Percentiles rank a stretch among this genome's conserved stretches.
Evolutionary conservation across 2,888 invertebrate genomes (phyloP).

Genomic region (Dorcus parallelipipedus): DNA sequence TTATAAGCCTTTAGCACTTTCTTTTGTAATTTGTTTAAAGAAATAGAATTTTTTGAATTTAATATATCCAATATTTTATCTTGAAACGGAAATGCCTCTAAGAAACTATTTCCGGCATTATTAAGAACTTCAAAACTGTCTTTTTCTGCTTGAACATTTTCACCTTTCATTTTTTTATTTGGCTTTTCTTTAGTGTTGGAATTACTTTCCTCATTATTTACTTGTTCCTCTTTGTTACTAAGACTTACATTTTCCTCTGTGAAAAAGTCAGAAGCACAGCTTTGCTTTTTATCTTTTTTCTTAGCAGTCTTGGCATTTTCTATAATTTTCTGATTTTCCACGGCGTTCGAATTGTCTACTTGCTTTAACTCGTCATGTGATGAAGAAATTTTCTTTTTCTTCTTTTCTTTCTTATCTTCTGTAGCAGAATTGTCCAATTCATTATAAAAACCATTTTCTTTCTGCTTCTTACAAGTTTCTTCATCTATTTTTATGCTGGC

Average conservation of each 20-base stretch:
- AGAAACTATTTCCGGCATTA: background rate
- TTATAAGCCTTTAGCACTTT: conserved; percentile 68
- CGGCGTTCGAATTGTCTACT: background rate
- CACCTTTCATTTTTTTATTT: conserved; percentile 7
- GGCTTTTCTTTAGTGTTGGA: background rate
- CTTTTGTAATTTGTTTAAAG: conserved; percentile 70
- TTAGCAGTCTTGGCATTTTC: background rate
- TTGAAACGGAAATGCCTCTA: conserved; percentile 17
- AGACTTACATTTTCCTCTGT: background rate
- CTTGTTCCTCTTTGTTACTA: conserved; percentile 4
- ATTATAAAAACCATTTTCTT: conserved; percentile 50
- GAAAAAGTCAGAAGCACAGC: too few species aligned
- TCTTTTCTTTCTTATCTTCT: conserved; percentile 13
- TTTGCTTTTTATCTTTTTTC: background rate
- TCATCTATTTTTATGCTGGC: too few species aligned
- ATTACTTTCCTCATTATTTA: conserved; percentile 8
- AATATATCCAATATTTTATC: conserved; percentile 20
- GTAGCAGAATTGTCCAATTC: conserved; percentile 28
- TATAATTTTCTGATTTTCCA: background rate
- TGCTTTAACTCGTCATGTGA: background rate
- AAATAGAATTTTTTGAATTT: conserved; percentile 57
- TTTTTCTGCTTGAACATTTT: conserved; percentile 5
- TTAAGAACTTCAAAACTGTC: background rate
- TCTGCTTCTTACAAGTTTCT: conserved; percentile 49
- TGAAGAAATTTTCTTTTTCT: conserved; percentile 7